These are phyloP conservation scores for Gymnopithys bicolor DNA, from an alignment of 2,797 vertebrate species.

Conservation along the genomic window DNA sequence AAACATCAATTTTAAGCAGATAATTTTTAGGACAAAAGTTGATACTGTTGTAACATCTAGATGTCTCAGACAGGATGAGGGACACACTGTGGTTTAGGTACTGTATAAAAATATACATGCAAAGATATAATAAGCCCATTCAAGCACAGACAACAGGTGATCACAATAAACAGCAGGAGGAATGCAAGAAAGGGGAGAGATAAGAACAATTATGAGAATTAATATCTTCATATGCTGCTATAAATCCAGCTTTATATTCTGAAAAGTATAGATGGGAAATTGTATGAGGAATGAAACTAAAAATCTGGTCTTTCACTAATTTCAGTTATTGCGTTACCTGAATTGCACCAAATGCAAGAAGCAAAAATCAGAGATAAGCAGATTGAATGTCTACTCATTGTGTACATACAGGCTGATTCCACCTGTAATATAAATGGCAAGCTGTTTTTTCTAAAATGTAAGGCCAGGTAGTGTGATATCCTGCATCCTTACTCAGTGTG, in stretches of 20 bases:
- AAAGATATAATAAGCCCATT: neutral
- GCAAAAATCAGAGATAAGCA: neutral
- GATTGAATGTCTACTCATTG: neutral
- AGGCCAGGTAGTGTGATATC: neutral
- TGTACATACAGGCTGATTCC: neutral
- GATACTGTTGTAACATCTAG: neutral
- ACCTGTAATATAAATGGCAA: neutral
- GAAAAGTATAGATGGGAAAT: neutral
- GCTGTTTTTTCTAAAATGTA: neutral
- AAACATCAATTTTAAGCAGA: neutral
- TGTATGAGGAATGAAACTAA: neutral
- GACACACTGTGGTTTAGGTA: neutral
- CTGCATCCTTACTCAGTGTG: neutral
- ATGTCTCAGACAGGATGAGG: neutral
- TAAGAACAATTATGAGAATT: neutral
- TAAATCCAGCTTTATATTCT: neutral
- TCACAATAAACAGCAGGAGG: neutral
- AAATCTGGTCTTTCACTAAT: neutral
- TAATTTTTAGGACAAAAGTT: neutral
- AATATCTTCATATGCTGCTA: neutral
- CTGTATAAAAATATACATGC: neutral
- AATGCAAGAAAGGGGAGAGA: neutral
- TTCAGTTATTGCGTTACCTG: neutral
- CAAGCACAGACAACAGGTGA: neutral
- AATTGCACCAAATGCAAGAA: neutral